Evolutionary conservation across 2,888 invertebrate genomes (phyloP).

Genomic region (Philaethria dido): DNA sequence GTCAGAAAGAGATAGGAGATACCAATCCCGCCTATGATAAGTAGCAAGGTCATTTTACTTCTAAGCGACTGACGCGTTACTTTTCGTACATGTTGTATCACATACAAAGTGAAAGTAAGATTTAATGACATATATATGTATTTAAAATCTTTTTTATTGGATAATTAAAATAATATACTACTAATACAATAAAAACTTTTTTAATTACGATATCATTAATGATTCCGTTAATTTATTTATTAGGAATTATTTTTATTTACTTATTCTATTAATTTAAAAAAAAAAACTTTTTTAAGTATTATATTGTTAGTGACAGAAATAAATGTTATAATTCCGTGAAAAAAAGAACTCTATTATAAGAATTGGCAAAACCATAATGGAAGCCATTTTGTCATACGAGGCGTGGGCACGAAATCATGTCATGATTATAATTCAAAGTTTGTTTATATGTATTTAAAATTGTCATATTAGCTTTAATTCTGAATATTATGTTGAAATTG

Average conservation of each 20-base stretch:
- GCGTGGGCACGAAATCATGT: background rate
- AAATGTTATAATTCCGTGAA: background rate
- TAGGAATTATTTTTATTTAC: background rate
- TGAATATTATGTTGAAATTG: background rate
- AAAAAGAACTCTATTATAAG: background rate
- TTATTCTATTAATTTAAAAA: background rate
- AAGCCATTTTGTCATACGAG: conserved; percentile 24
- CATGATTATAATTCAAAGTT: conserved; percentile 3
- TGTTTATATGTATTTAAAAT: background rate
- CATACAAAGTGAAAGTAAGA: conserved; percentile 24
- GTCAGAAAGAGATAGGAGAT: conserved; percentile 58
- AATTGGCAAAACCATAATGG: background rate
- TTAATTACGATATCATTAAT: background rate
- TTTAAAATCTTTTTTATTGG: background rate
- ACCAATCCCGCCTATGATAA: conserved; percentile 62
- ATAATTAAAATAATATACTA: background rate
- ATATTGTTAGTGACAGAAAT: background rate
- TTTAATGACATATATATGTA: background rate
- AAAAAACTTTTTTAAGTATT: background rate
- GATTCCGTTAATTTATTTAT: background rate
- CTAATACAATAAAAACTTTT: background rate
- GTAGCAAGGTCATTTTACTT: conserved; percentile 73
- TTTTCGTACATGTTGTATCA: conserved; percentile 28
- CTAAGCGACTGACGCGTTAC: conserved; percentile 49
- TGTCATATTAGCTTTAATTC: background rate